phyloP scores from a whole-genome alignment of 1,140 invertebrate species.

The Harlomillsia oculata region DNA sequence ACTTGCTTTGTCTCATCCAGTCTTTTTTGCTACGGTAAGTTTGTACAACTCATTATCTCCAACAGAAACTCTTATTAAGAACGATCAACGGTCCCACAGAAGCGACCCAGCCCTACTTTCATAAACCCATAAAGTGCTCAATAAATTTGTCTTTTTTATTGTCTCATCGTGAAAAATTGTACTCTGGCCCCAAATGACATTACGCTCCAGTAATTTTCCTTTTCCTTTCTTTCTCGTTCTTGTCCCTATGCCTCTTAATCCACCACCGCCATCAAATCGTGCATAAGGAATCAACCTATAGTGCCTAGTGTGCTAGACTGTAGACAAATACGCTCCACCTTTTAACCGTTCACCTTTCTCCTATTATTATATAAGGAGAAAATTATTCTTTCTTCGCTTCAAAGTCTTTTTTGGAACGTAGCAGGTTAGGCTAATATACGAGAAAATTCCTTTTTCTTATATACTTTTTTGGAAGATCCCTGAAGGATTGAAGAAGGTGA shows the following conservation, averaged over 20 bases:
- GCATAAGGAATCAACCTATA: slow-evolving; percentile 23
- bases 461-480: no score
- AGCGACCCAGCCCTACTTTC: slow-evolving; percentile 9
- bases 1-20: no score
- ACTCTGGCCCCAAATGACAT: slow-evolving; percentile 9
- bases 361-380: no score
- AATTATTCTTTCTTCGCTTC: no score
- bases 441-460: no score
- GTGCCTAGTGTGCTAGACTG: no score
- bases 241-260: slow-evolving; percentile 13
- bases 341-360: no score
- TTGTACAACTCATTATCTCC: slow-evolving; percentile 17
- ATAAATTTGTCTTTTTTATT: slow-evolving; percentile 33
- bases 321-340: no score
- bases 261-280: slow-evolving; percentile 18
- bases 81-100: slow-evolving; percentile 10
- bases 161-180: slow-evolving; percentile 27
- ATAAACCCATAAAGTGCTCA: slow-evolving; percentile 21
- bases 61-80: slow-evolving; percentile 9
- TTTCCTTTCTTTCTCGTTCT: slow-evolving; percentile 4
- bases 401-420: no score
- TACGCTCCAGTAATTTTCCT: slow-evolving; percentile 25
- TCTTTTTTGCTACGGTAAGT: slow-evolving; percentile 9
- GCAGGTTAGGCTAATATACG: no score
- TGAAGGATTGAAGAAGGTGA: no score